phyloP scores from a whole-genome alignment of 2,113 vertebrate genomes.

The Otolemur garnettii region DNA sequence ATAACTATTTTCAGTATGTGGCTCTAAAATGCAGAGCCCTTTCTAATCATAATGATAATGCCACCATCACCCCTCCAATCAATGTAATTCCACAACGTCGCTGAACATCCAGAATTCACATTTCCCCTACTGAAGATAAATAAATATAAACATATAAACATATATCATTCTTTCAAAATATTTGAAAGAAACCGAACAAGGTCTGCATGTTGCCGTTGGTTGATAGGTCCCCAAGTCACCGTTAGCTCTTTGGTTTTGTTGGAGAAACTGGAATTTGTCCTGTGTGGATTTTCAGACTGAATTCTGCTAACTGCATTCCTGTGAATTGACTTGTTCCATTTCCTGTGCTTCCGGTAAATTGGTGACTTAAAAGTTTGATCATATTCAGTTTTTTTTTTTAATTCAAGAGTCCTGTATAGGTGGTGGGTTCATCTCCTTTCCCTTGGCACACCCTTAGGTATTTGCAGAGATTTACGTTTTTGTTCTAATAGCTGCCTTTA shows the following conservation, averaged over 20 bases:
- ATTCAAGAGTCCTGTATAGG: not conserved
- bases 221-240: not conserved
- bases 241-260: not conserved
- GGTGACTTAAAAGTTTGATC: slow-evolving; percentile 41
- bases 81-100: not conserved
- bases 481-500: not conserved
- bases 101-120: not conserved
- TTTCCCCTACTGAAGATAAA: not conserved
- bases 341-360: slow-evolving; percentile 39
- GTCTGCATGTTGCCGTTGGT: not conserved
- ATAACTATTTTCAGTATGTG: not conserved
- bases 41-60: not conserved
- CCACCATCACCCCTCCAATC: not conserved
- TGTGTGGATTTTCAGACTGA: not conserved
- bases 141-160: not conserved
- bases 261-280: not conserved
- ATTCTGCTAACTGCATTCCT: slow-evolving; percentile 44
- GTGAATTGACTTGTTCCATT: not conserved
- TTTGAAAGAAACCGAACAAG: not conserved
- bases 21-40: not conserved
- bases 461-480: not conserved
- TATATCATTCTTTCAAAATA: not conserved
- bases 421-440: not conserved
- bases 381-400: slow-evolving; percentile 12
- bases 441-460: not conserved